phyloP scores from a whole-genome alignment of 2,888 invertebrate species.

The Cepaea hortensis region DNA sequence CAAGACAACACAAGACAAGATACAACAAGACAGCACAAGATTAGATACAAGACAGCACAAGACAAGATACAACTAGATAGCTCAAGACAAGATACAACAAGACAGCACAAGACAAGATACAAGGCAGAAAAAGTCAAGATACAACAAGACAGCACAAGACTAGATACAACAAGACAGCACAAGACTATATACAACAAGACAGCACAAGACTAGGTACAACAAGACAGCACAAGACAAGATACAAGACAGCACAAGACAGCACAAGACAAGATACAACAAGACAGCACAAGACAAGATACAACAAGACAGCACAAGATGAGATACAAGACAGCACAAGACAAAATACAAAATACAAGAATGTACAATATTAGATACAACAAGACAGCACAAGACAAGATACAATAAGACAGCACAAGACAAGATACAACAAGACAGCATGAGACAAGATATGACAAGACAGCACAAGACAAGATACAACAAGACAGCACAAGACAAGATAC shows the following conservation, averaged over 20 bases:
- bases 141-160: background rate
- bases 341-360: background rate
- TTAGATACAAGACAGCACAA: background rate
- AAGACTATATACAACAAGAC: background rate
- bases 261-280: no score
- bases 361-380: background rate
- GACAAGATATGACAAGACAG: background rate
- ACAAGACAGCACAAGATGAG: background rate
- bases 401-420: conserved; percentile 10
- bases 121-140: background rate
- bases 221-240: background rate
- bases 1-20: no score
- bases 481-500: background rate
- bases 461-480: no score
- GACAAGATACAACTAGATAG: background rate
- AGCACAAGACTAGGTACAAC: background rate
- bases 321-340: background rate
- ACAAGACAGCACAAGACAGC: background rate
- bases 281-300: background rate
- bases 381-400: background rate
- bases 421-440: background rate
- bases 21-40: no score
- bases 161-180: background rate
- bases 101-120: background rate
- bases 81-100: background rate